These are phyloP conservation scores for Cantharis rustica DNA, from an alignment of 2,888 invertebrate genomes.

Conservation along the genomic window DNA sequence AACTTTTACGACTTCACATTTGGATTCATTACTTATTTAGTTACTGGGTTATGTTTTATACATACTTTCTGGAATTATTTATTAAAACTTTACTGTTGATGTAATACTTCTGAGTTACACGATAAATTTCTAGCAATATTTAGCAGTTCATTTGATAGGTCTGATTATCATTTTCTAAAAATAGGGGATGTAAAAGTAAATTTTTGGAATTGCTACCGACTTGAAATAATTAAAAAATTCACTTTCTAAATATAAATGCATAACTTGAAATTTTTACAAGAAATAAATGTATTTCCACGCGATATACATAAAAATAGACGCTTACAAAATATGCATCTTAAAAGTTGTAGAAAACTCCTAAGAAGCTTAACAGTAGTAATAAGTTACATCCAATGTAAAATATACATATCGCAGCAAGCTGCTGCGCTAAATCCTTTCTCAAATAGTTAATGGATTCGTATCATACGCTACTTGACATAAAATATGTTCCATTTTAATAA, in stretches of 20 bases:
- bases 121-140: not conserved
- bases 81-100: not conserved
- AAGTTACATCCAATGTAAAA: slow-evolving; percentile 19
- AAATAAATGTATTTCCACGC: not conserved
- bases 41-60: not conserved
- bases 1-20: not conserved
- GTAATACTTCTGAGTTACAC: not conserved
- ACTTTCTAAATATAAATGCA: not conserved
- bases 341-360: slow-evolving; percentile 17
- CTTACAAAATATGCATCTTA: slow-evolving; percentile 7
- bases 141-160: not conserved
- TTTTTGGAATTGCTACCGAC: not conserved
- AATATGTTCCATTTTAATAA: slow-evolving; percentile 15
- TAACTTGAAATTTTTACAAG: not conserved
- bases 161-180: not conserved
- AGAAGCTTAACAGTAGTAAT: slow-evolving; percentile 17
- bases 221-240: not conserved
- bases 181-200: not conserved
- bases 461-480: slow-evolving; percentile 19
- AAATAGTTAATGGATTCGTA: slow-evolving; percentile 9
- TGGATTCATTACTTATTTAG: not conserved
- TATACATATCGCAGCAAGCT: slow-evolving; percentile 22
- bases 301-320: slow-evolving; percentile 18
- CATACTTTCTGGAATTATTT: not conserved
- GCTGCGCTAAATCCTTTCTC: slow-evolving; percentile 18